Evolutionary conservation across 2,113 vertebrate genomes (phyloP).

Genomic region (Scopus umbretta): DNA sequence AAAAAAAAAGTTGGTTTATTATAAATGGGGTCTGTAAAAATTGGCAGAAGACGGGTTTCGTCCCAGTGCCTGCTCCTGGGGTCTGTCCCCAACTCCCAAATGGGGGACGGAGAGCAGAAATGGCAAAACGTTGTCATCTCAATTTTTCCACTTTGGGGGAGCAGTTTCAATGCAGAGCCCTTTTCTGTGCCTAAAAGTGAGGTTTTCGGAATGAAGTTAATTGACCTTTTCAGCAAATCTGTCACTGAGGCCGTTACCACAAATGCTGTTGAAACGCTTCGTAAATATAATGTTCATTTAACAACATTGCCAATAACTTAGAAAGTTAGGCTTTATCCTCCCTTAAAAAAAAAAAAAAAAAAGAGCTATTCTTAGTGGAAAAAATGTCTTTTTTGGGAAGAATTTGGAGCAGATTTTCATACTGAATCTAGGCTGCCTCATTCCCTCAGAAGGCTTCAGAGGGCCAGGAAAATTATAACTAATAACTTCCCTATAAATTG

Average conservation of each 20-base stretch:
- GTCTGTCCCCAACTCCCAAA: neutral
- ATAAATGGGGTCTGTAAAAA: neutral
- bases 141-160: neutral
- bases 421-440: slow-evolving; percentile 54
- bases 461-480: slow-evolving; percentile 55
- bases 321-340: slow-evolving; percentile 23
- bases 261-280: neutral
- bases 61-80: neutral
- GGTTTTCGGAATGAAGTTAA: neutral
- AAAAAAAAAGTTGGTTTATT: neutral
- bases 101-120: neutral
- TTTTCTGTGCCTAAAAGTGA: neutral
- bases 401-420: slow-evolving; percentile 42
- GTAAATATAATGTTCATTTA: neutral
- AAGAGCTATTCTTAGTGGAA: slow-evolving; percentile 17
- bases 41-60: accelerated
- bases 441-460: slow-evolving; percentile 31
- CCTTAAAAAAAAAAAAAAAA: neutral
- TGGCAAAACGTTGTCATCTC: neutral
- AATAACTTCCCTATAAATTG: slow-evolving; percentile 58
- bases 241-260: neutral
- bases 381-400: neutral
- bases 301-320: neutral
- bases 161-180: neutral
- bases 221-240: slow-evolving; percentile 41